Percentiles rank a stretch among this genome's conserved stretches.
phyloP scores from a whole-genome alignment of 2,113 vertebrate genomes.

The Xiphias gladius region DNA sequence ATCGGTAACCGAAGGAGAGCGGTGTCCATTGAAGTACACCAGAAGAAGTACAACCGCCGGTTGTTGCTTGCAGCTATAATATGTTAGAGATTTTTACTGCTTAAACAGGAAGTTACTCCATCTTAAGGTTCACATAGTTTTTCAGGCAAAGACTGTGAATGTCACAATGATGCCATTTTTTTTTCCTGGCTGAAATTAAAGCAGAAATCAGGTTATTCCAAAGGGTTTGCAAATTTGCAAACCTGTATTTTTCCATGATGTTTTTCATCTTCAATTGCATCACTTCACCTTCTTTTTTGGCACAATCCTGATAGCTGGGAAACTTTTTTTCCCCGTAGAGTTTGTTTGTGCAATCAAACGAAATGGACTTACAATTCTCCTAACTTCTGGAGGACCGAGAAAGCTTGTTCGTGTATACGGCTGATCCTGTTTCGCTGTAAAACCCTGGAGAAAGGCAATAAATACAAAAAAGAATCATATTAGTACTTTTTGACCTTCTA shows the following conservation, averaged over 20 bases:
- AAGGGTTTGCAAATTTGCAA: background rate
- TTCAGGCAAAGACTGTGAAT: background rate
- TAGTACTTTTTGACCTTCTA: background rate
- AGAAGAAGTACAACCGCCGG: background rate
- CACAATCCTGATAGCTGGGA: background rate
- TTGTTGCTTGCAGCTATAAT: background rate
- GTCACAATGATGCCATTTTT: no score
- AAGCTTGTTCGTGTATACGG: conserved; percentile 88
- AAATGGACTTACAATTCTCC: conserved; percentile 92
- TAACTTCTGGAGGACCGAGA: conserved; percentile 90
- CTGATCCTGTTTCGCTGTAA: conserved; percentile 92
- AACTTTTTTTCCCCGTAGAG: background rate
- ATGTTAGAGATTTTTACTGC: background rate
- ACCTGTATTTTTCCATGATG: background rate
- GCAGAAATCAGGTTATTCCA: background rate
- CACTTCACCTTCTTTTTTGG: background rate
- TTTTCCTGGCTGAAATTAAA: background rate
- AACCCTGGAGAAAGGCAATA: conserved; percentile 84
- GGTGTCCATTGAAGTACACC: background rate
- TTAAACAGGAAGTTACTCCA: background rate
- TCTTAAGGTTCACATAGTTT: background rate
- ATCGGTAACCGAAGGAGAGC: background rate
- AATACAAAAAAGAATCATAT: background rate
- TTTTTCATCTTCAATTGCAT: background rate
- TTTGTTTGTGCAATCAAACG: background rate